Evolutionary conservation across 2,888 invertebrate genomes (phyloP), one percentile per base, ranked within the genome.

Genomic region (Rotaria macrura): DNA sequence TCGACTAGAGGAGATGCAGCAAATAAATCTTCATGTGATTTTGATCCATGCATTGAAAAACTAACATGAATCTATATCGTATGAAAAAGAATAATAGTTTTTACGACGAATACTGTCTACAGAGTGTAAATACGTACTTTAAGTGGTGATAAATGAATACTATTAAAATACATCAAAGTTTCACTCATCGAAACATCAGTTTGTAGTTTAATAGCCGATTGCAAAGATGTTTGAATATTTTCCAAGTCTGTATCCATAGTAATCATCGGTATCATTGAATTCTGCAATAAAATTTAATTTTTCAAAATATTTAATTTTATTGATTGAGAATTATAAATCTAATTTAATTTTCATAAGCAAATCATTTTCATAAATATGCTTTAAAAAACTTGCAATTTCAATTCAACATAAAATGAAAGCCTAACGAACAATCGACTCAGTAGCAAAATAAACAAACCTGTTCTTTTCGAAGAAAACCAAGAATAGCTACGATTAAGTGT

Each of bases 81-180:
- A 52, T 25, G 2, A 25, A 47, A 34, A 52, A 52, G 52, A 23
- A 23, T 4, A 23, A n/a, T n/a, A 52, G 10, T 52, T 52, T 14
- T 12, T 9, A 47, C 47, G 23, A 52, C 4, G 23, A 34, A 20
- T 9, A 65, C n/a, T 23, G 10, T n/a, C 25, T n/a, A 55, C 2
- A 7, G 29, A 29, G 2, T 52, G 20, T 52, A 0, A 52, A 52
- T 23, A 52, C 3, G 29, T 89, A 93, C 93, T 92, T 99, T 98
- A 34, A 98, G 92, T 4, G 99, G 99, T 0, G 98, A 97, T 90
- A 99, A 94, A 92, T 99, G 98, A 49, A 99, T 92, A 89, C 94
- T 93, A 91, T 99, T 97, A 90, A 96, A 99, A 92, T 96, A 99
- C 91, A 96, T 95, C 92, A 96, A 97, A 89, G 95, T 94, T 95